Evolutionary conservation across 1,140 invertebrate genomes (phyloP).

Genomic region (Ips nitidus): DNA sequence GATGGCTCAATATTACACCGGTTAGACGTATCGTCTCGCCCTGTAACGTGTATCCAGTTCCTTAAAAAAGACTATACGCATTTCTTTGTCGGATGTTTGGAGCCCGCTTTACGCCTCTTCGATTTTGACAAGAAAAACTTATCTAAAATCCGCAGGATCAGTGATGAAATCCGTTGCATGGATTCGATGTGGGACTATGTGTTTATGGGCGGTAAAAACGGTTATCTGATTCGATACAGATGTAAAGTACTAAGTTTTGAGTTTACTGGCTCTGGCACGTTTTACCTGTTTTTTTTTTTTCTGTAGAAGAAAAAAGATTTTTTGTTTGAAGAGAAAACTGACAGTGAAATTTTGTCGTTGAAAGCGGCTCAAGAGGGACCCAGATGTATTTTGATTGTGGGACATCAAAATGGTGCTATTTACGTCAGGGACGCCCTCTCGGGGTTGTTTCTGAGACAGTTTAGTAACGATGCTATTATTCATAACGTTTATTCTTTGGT

Average conservation of each 20-base stretch:
- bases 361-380: constrained; percentile 59
- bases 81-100: too few species aligned
- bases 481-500: constrained; percentile 47
- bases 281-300: not conserved
- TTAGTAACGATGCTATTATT: constrained; percentile 26
- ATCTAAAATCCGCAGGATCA: too few species aligned
- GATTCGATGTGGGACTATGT: constrained; percentile 56
- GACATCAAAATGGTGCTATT: constrained; percentile 57
- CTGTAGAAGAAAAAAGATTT: constrained; percentile 49
- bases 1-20: not conserved
- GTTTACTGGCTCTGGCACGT: not conserved
- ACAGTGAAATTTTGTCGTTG: constrained; percentile 55
- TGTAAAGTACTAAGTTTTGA: constrained; percentile 52
- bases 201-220: constrained; percentile 57
- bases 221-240: constrained; percentile 55
- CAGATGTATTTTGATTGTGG: constrained; percentile 57
- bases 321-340: constrained; percentile 53
- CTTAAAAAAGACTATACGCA: too few species aligned
- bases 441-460: constrained; percentile 54
- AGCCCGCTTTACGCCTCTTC: too few species aligned
- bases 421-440: constrained; percentile 57
- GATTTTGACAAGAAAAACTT: too few species aligned
- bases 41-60: too few species aligned
- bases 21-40: not conserved
- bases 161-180: constrained; percentile 58